Conservation (phyloP, 2,113 vertebrate species). For the Dicerorhinus sumatrensis region DNA sequence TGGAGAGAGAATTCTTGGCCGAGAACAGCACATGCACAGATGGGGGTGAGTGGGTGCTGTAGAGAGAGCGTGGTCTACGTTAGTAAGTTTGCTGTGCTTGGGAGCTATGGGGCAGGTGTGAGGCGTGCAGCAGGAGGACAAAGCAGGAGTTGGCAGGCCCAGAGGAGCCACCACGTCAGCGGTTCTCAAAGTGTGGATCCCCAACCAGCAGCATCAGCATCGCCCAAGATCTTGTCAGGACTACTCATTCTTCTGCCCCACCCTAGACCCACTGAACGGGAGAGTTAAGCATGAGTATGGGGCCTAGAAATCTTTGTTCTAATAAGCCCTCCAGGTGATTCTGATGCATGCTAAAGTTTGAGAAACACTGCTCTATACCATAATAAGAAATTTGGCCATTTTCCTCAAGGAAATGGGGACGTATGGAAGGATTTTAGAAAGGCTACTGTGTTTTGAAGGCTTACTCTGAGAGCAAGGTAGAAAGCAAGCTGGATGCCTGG, state of each 20-base stretch:
- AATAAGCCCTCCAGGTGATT: not conserved
- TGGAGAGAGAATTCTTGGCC: not conserved
- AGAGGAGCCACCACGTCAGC: not conserved
- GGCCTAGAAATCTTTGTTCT: not conserved
- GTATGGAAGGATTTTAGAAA: not conserved
- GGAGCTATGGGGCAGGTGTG: not conserved
- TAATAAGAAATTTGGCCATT: not conserved
- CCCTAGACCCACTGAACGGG: not conserved
- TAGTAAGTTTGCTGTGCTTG: not conserved
- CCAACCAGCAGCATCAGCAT: not conserved
- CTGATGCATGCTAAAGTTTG: not conserved
- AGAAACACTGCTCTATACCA: not conserved
- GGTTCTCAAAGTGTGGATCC: not conserved
- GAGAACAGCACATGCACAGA: not conserved
- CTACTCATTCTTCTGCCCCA: not conserved
- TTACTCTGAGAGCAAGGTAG: not conserved
- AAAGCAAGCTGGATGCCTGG: not conserved
- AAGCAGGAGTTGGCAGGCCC: not conserved
- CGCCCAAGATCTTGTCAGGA: not conserved
- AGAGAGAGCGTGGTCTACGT: not conserved
- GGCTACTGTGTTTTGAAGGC: not conserved
- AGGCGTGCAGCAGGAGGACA: not conserved
- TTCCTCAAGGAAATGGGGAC: not conserved
- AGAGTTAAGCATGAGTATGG: not conserved
- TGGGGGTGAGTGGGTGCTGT: not conserved